These are phyloP conservation scores for Monochamus saltuarius DNA, from an alignment of 1,140 invertebrate genomes.

Conservation along the genomic window DNA sequence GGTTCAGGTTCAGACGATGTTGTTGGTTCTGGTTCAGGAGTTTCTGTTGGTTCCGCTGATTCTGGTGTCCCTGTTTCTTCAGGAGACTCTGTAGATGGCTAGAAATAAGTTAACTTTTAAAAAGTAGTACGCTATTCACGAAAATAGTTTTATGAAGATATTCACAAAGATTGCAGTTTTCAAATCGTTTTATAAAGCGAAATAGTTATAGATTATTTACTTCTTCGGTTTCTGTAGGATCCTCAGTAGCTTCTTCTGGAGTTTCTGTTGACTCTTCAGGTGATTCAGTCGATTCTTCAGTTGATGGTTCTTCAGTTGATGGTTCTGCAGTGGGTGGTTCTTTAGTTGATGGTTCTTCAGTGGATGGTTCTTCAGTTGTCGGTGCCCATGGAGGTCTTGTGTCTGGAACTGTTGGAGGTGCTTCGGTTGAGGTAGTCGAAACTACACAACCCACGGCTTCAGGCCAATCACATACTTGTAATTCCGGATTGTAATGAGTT, in stretches of 20 bases:
- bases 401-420: not conserved
- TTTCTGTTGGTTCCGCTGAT: no score
- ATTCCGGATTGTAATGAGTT: constrained; percentile 46
- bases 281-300: not conserved
- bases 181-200: no score
- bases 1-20: no score
- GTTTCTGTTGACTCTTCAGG: not conserved
- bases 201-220: no score
- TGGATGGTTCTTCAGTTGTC: not conserved
- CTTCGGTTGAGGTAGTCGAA: constrained; percentile 16
- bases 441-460: constrained; percentile 37
- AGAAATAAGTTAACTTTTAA: no score
- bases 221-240: no score
- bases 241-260: not conserved
- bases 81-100: no score
- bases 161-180: no score
- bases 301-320: not conserved
- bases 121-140: no score
- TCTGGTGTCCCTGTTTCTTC: no score
- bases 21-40: no score
- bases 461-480: constrained; percentile 50
- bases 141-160: no score
- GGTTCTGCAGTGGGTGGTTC: not conserved
- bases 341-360: not conserved
- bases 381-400: not conserved